Conservation (phyloP, 2,888 invertebrate genomes). For the Hyposoter didymator region DNA sequence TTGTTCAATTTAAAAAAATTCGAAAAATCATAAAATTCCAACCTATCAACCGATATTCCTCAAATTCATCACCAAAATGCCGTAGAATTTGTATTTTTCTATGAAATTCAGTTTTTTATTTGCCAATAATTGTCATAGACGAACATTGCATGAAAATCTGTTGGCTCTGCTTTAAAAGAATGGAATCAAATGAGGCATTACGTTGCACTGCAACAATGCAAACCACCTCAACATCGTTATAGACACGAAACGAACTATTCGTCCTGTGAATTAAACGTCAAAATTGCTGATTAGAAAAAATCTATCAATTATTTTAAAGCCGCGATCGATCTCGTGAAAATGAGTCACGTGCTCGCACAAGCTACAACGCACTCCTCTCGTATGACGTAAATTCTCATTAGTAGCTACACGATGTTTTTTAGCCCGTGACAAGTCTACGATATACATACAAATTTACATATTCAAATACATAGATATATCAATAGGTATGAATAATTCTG, state of each 20-base stretch:
- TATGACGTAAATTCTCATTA: slow-evolving; percentile 29
- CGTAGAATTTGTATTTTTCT: too few species aligned
- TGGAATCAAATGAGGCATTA: too few species aligned
- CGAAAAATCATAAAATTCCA: too few species aligned
- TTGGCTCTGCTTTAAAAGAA: background rate
- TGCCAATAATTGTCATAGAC: too few species aligned
- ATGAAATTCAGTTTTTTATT: too few species aligned
- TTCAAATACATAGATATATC: background rate
- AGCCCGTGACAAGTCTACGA: slow-evolving; percentile 6
- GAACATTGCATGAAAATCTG: too few species aligned
- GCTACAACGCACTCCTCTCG: background rate
- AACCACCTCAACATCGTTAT: too few species aligned
- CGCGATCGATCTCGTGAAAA: slow-evolving; percentile 2
- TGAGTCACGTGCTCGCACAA: slow-evolving; percentile 20
- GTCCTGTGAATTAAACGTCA: too few species aligned
- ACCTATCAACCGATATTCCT: too few species aligned
- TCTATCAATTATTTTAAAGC: background rate
- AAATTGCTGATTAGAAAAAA: background rate
- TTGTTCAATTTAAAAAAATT: too few species aligned
- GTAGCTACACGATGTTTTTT: slow-evolving; percentile 1
- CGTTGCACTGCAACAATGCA: background rate
- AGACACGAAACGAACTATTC: too few species aligned
- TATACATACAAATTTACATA: background rate
- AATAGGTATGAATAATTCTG: slow-evolving; percentile 18
- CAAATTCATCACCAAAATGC: too few species aligned